These are phyloP conservation scores for Apamea anceps DNA, from an alignment of 2,888 invertebrate genomes.

Conservation along the genomic window DNA sequence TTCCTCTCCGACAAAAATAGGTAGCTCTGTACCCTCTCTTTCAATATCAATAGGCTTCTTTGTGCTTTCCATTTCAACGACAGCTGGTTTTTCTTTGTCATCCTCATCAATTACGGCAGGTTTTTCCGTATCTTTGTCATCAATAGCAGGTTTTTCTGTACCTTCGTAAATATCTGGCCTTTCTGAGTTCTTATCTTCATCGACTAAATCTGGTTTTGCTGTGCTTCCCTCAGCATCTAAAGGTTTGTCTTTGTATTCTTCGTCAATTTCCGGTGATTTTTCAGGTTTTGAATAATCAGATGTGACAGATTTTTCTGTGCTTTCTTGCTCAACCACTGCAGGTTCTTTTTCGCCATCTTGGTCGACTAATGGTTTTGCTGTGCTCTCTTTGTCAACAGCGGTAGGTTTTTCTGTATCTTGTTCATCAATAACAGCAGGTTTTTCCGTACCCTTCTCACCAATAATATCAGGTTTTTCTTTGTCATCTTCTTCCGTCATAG, in stretches of 20 bases:
- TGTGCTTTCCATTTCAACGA: conserved; percentile 18
- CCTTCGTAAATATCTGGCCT: conserved; percentile 18
- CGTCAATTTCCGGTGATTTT: conserved; percentile 12
- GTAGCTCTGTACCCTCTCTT: conserved; percentile 28
- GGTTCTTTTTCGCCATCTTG: conserved; percentile 18
- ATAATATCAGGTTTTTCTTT: conserved; percentile 14
- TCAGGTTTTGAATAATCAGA: conserved; percentile 16
- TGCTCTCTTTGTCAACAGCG: conserved; percentile 20
- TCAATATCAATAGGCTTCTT: conserved; percentile 31
- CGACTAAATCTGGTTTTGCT: conserved; percentile 18
- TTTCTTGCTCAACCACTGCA: conserved; percentile 8
- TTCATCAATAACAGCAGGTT: conserved; percentile 17
- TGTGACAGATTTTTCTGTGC: conserved; percentile 27
- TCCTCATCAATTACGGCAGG: conserved; percentile 2
- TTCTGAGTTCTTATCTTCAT: conserved; percentile 29
- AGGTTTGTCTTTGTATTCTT: conserved; percentile 22
- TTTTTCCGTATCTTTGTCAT: conserved; percentile 28
- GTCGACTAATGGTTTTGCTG: conserved; percentile 20
- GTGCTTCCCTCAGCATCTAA: conserved; percentile 3
- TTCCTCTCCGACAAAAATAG: conserved; percentile 16
- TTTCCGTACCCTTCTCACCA: conserved; percentile 4
- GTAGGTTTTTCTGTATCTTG: conserved; percentile 11
- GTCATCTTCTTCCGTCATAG: conserved; percentile 5
- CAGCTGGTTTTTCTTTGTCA: conserved; percentile 17
- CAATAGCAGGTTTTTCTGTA: conserved; percentile 18